These are phyloP conservation scores for Andrena chrysosceles DNA, from an alignment of 2,888 invertebrate species.

Conservation along the genomic window DNA sequence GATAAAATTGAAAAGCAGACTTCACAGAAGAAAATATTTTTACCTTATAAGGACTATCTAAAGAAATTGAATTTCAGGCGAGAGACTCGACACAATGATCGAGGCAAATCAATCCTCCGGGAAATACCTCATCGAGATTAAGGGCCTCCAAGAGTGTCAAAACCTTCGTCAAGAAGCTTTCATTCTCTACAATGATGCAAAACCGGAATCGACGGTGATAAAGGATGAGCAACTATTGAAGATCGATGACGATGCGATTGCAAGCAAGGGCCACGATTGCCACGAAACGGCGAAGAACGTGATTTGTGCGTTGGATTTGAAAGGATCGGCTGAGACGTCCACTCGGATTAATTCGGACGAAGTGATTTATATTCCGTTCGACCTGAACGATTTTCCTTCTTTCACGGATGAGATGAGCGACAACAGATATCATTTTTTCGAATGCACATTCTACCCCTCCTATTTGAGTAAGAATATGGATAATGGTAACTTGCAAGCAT, in stretches of 20 bases:
- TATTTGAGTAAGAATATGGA: constrained; percentile 84
- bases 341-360: constrained; percentile 74
- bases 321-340: constrained; percentile 1
- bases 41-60: neutral
- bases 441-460: constrained; percentile 86
- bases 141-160: constrained; percentile 86
- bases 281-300: constrained; percentile 52
- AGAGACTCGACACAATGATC: constrained; percentile 88
- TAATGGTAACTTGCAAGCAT: no score
- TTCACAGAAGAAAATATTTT: neutral
- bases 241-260: constrained; percentile 27
- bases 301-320: constrained; percentile 72
- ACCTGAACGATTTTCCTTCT: constrained; percentile 82
- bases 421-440: constrained; percentile 86
- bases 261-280: constrained; percentile 67
- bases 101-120: constrained; percentile 85
- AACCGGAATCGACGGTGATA: constrained; percentile 46
- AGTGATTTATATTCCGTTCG: constrained; percentile 85
- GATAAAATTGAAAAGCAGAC: neutral
- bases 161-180: constrained; percentile 83
- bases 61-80: constrained; percentile 85
- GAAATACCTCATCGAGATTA: constrained; percentile 87
- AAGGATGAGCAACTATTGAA: constrained; percentile 37
- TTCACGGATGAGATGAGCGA: constrained; percentile 86
- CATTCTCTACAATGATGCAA: constrained; percentile 85